Evolutionary conservation across 2,797 vertebrate genomes (phyloP), one percentile per base, ranked within the genome.

Genomic region (Enteromius radiatus): DNA sequence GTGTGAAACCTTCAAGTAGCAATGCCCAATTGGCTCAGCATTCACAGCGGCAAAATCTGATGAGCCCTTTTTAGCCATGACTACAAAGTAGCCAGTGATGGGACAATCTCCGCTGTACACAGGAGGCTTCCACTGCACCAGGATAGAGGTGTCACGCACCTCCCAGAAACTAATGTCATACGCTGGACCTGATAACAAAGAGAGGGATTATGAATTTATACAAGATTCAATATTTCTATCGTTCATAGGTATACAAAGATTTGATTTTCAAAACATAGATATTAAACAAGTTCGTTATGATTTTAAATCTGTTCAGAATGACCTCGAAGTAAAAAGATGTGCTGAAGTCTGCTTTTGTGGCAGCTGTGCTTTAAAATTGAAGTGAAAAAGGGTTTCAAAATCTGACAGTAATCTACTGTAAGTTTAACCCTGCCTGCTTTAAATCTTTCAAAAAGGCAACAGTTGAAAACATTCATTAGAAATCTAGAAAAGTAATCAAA

Each of bases 51-150:
- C 88, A 92, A 97, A 99, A 45, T 97, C 94, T 11, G 92, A 91
- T 0, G 93, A 86, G 45, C 94, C 95, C 80, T 95, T 94, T 85
- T 98, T 96, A 84, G 95, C 96, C 89, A 95, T 96, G 82, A 99
- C 97, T 88, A 99, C 95, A 4, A 96, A 90, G 88, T 98, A 99
- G 0, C 97, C 97, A 2, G 93, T 93, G 82, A 98, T 82, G 0
- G 95, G 91, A 5, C 95, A 90, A 0, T 91, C 93, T 47, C 98
- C 98, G 0, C 85, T 82, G 84, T 97, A 99, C 68, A 98, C 88
- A 0, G 98, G 98, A n/a, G 96, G 93, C 82, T 96, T 98, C 98
- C 98, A 99, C 63, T 96, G 92, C 78, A 99, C 76, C 81, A 99
- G 95, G 88, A 99, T 88, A 9, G 98, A 98, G 9, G 94, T 88